phyloP scores from a whole-genome alignment of 1,140 invertebrate species.

The Notospermus geniculatus region DNA sequence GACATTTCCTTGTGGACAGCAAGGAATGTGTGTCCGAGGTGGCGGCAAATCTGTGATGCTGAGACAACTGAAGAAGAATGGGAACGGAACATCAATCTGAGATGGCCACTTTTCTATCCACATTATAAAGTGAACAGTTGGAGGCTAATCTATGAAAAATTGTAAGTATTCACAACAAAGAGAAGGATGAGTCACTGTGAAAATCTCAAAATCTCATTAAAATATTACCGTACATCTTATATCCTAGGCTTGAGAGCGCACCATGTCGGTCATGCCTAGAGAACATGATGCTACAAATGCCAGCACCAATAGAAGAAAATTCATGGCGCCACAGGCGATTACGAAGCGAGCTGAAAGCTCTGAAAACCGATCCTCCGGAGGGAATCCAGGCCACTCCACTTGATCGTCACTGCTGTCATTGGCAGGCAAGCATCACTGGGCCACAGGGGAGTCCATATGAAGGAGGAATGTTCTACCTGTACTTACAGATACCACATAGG shows the following conservation, averaged over 20 bases:
- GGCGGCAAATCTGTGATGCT: constrained; percentile 74
- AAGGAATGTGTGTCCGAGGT: constrained; percentile 80
- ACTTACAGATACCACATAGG: constrained; percentile 80
- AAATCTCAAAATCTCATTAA: constrained; percentile 11
- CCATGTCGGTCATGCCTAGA: constrained; percentile 80
- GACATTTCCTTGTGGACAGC: constrained; percentile 86
- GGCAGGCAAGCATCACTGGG: constrained; percentile 55
- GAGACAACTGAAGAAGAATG: constrained; percentile 74
- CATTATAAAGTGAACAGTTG: constrained; percentile 69
- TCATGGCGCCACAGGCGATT: constrained; percentile 53
- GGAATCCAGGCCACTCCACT: constrained; percentile 85
- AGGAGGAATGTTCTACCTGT: constrained; percentile 65
- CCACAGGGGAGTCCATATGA: constrained; percentile 55
- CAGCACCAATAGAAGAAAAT: constrained; percentile 50
- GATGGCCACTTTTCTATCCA: constrained; percentile 83
- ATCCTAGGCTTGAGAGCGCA: constrained; percentile 67
- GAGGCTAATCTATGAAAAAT: constrained; percentile 69
- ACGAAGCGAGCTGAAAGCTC: constrained; percentile 49
- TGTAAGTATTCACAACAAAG: too few relatives aligned
- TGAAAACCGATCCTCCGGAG: constrained; percentile 76
- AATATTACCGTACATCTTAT: constrained; percentile 14
- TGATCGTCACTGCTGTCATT: constrained; percentile 62
- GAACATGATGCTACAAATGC: constrained; percentile 52
- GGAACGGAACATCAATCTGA: constrained; percentile 69
- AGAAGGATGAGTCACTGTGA: constrained; percentile 12